phyloP scores from a whole-genome alignment of 35 echinoderm and acorn worm species.

The Apostichopus japonicus region DNA sequence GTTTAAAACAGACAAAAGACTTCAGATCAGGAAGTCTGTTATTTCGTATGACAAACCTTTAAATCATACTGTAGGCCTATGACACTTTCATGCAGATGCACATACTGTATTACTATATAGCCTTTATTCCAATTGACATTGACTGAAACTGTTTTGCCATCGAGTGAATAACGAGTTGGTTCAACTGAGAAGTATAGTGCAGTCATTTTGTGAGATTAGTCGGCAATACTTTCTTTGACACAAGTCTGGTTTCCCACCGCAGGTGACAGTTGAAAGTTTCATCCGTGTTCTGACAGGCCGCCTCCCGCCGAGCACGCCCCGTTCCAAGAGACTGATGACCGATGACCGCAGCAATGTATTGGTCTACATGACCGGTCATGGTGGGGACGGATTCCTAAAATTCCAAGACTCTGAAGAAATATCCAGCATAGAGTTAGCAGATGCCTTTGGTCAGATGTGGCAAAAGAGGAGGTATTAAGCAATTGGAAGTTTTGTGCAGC shows the following conservation, averaged over 20 bases:
- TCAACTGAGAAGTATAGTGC: no score
- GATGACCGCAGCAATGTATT: constrained; percentile 98
- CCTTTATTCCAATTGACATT: no score
- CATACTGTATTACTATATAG: no score
- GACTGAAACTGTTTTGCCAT: no score
- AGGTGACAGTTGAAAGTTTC: constrained; percentile 98
- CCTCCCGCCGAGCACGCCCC: constrained; percentile 82
- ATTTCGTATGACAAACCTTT: no score
- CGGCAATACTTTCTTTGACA: no score
- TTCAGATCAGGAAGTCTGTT: no score
- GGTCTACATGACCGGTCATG: constrained; percentile 99
- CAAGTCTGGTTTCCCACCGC: neutral
- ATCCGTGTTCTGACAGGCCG: constrained; percentile 91
- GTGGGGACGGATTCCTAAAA: constrained; percentile 94
- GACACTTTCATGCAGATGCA: neutral
- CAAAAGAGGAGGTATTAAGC: constrained; percentile 88
- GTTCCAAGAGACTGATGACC: constrained; percentile 90
- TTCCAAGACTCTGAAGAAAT: constrained; percentile 99
- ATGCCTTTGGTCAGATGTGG: constrained; percentile 99
- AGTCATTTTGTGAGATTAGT: no score
- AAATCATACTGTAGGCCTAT: no score
- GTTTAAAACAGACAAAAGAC: no score
- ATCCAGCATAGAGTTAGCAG: constrained; percentile 89
- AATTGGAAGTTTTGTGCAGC: neutral
- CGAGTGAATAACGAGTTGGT: no score